phyloP scores from a whole-genome alignment of 2,797 vertebrate species.

The Okamejei kenojei region DNA sequence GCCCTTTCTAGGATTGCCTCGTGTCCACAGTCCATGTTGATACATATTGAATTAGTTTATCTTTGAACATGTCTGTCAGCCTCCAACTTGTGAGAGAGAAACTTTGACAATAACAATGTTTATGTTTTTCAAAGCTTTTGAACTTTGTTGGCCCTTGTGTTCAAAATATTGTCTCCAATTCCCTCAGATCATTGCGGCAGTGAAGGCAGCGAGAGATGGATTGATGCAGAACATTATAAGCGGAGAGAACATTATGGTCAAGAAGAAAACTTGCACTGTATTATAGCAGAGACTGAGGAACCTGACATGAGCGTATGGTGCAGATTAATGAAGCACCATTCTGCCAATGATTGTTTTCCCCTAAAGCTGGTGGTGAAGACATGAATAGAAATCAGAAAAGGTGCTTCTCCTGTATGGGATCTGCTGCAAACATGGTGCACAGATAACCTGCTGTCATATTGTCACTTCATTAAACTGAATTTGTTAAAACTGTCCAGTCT shows the following conservation, averaged over 20 bases:
- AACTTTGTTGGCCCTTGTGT: neutral
- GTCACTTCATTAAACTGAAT: slow-evolving; percentile 20
- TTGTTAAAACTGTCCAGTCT: neutral
- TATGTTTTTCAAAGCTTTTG: neutral
- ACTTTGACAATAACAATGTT: neutral
- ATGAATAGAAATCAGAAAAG: slow-evolving; percentile 34
- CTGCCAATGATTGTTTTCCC: slow-evolving; percentile 53
- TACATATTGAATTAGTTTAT: too few species aligned
- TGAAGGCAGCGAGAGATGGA: slow-evolving; percentile 41
- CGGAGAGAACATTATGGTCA: neutral
- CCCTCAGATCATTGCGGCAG: slow-evolving; percentile 42
- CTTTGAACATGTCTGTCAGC: neutral
- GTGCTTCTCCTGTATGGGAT: neutral
- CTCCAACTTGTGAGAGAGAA: neutral
- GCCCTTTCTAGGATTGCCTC: too few species aligned
- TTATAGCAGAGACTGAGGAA: neutral
- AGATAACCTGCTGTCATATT: neutral
- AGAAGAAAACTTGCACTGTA: slow-evolving; percentile 37
- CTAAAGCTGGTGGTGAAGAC: slow-evolving; percentile 45
- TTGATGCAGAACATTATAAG: slow-evolving; percentile 22
- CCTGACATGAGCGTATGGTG: neutral
- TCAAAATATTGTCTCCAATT: neutral
- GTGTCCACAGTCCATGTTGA: too few species aligned
- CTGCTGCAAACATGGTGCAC: neutral
- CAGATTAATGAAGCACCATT: slow-evolving; percentile 38